These are phyloP conservation scores for Stegastes partitus DNA, from an alignment of 2,113 vertebrate species.

Conservation along the genomic window DNA sequence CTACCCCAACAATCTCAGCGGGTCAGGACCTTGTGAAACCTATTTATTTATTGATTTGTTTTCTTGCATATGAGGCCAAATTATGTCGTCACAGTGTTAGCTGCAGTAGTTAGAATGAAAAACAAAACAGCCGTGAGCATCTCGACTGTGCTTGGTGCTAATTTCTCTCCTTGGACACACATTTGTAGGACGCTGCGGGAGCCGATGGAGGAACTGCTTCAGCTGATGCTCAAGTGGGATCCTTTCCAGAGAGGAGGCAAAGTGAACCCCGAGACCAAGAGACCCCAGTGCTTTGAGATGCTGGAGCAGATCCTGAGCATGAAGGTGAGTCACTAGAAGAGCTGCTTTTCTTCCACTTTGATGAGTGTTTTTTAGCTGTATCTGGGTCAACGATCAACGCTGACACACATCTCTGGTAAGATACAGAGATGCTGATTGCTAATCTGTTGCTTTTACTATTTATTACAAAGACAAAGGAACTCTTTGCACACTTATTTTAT, in stretches of 20 bases:
- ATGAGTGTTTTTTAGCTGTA: background rate
- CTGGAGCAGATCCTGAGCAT: conserved; percentile 93
- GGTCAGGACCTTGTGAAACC: conserved; percentile 73
- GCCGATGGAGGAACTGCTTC: conserved; percentile 90
- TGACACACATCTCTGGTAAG: too few species aligned
- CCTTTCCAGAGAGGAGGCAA: conserved; percentile 91
- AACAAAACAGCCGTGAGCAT: background rate
- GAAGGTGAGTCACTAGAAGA: conserved; percentile 85
- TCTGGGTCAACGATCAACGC: background rate
- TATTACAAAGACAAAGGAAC: too few species aligned
- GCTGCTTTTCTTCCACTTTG: background rate
- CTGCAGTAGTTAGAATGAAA: background rate
- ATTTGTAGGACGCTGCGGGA: conserved; percentile 90
- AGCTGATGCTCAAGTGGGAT: conserved; percentile 96
- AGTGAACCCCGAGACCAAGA: conserved; percentile 79
- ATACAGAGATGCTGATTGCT: too few species aligned
- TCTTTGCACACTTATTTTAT: too few species aligned
- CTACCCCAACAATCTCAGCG: conserved; percentile 94
- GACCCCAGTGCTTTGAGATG: conserved; percentile 89
- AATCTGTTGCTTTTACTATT: too few species aligned
- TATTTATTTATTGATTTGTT: too few species aligned
- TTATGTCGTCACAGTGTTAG: background rate
- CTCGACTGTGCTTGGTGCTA: background rate
- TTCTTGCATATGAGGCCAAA: background rate
- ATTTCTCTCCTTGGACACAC: background rate